phyloP scores from a whole-genome alignment of 2,888 invertebrate species.

The Dendrolimus houi region DNA sequence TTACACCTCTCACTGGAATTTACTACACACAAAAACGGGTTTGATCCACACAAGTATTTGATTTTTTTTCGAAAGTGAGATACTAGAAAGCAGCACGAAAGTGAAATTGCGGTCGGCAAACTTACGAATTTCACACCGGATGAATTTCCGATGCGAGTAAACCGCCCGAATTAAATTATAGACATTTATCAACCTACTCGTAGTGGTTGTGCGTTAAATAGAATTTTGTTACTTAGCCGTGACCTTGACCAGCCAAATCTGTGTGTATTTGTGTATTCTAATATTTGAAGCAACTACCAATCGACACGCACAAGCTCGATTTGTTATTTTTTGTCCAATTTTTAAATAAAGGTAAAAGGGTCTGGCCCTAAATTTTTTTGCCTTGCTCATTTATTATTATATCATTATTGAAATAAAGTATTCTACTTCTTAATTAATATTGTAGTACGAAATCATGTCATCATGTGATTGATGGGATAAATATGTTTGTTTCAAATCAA shows the following conservation, averaged over 20 bases:
- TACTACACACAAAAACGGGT: slow-evolving; percentile 36
- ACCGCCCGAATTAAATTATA: slow-evolving; percentile 24
- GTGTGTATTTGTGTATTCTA: too few relatives aligned
- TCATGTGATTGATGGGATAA: too few relatives aligned
- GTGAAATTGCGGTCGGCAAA: slow-evolving; percentile 57
- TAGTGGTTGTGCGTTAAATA: slow-evolving; percentile 8
- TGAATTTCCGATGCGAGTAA: slow-evolving; percentile 23
- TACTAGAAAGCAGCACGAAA: slow-evolving; percentile 59
- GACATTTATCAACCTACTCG: slow-evolving; percentile 11
- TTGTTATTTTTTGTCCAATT: too few relatives aligned
- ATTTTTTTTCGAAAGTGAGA: slow-evolving; percentile 59
- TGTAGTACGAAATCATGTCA: too few relatives aligned
- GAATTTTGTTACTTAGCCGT: slow-evolving; percentile 24
- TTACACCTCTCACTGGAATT: slow-evolving; percentile 34
- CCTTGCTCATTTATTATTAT: too few relatives aligned
- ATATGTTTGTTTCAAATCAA: too few relatives aligned
- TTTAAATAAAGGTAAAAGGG: too few relatives aligned
- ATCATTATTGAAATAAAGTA: too few relatives aligned
- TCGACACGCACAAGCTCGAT: too few relatives aligned
- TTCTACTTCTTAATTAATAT: too few relatives aligned
- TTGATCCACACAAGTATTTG: slow-evolving; percentile 36
- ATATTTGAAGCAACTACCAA: too few relatives aligned
- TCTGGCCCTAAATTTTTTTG: too few relatives aligned
- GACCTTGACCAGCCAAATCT: slow-evolving; percentile 27
- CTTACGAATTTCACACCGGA: slow-evolving; percentile 57